A percentile compares a stretch with the other conserved stretches of the same genome.
These are phyloP conservation scores for Apeira syringaria DNA, from an alignment of 2,888 invertebrate species.

Conservation along the genomic window DNA sequence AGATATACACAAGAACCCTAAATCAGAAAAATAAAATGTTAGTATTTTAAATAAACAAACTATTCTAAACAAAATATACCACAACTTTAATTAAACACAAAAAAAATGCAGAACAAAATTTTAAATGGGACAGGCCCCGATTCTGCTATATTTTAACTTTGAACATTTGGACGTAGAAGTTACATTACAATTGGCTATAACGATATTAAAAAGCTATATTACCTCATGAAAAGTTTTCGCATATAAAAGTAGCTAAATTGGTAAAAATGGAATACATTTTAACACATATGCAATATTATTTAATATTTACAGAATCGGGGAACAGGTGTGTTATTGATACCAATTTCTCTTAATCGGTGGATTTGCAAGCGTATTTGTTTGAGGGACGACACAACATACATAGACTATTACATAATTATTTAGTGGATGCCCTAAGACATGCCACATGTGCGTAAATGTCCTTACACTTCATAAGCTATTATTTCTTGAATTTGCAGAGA, in stretches of 20 bases:
- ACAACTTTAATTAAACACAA: conserved; percentile 47
- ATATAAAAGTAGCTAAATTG: conserved; percentile 19
- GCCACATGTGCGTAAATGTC: conserved; percentile 20
- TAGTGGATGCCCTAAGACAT: conserved; percentile 19
- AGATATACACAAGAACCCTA: conserved; percentile 69
- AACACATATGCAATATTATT: conserved; percentile 1
- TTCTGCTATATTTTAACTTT: conserved; percentile 27
- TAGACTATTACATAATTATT: conserved; percentile 26
- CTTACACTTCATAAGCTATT: conserved; percentile 13
- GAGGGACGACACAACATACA: conserved; percentile 77
- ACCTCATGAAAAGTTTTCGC: conserved; percentile 8
- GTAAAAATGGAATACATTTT: conserved; percentile 11
- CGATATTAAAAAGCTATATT: conserved; percentile 13
- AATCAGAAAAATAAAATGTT: conserved; percentile 57
- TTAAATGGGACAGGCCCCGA: conserved; percentile 36
- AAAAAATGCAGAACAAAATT: conserved; percentile 54
- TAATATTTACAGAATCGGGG: conserved; percentile 41
- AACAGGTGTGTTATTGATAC: conserved; percentile 59
- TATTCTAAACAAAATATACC: conserved; percentile 73
- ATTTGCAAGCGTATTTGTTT: conserved; percentile 55
- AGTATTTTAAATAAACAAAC: conserved; percentile 68
- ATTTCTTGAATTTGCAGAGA: too few species aligned
- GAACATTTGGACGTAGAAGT: conserved; percentile 18
- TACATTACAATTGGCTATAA: conserved; percentile 14
- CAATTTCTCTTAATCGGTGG: conserved; percentile 51